Evolutionary conservation across 2,113 vertebrate genomes (phyloP).

Genomic region (Rhineura floridana): DNA sequence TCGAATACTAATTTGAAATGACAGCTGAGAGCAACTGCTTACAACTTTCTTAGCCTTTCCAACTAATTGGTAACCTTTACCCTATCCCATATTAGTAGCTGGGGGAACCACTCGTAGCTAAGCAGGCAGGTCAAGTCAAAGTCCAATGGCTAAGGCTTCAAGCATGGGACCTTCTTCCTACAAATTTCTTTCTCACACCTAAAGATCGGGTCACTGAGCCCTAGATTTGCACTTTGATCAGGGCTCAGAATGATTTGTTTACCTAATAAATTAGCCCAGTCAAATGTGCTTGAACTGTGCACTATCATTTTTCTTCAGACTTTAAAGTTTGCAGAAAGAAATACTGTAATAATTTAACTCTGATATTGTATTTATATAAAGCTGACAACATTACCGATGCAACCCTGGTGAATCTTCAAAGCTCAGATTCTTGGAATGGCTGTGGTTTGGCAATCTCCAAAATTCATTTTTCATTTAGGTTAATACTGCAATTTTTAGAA

Average conservation of each 20-base stretch:
- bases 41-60: slow-evolving; percentile 86
- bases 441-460: background rate
- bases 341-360: slow-evolving; percentile 22
- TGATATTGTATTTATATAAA: slow-evolving; percentile 45
- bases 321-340: slow-evolving; percentile 41
- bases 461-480: too few relatives aligned
- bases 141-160: slow-evolving; percentile 69
- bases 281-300: slow-evolving; percentile 58
- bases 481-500: slow-evolving; percentile 19
- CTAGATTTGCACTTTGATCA: slow-evolving; percentile 47
- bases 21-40: slow-evolving; percentile 82
- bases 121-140: slow-evolving; percentile 70
- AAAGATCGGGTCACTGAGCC: slow-evolving; percentile 65
- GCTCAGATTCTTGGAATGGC: background rate
- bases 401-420: slow-evolving; percentile 59
- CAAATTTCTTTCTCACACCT: slow-evolving; percentile 76
- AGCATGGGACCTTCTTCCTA: slow-evolving; percentile 70
- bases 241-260: slow-evolving; percentile 67
- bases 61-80: slow-evolving; percentile 92
- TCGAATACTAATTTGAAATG: slow-evolving; percentile 83
- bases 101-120: slow-evolving; percentile 64
- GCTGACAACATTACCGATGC: slow-evolving; percentile 56
- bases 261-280: slow-evolving; percentile 64
- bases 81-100: slow-evolving; percentile 75
- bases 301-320: slow-evolving; percentile 55